Evolutionary conservation across 2,888 invertebrate genomes (phyloP).

Genomic region (Ochropleura plecta): DNA sequence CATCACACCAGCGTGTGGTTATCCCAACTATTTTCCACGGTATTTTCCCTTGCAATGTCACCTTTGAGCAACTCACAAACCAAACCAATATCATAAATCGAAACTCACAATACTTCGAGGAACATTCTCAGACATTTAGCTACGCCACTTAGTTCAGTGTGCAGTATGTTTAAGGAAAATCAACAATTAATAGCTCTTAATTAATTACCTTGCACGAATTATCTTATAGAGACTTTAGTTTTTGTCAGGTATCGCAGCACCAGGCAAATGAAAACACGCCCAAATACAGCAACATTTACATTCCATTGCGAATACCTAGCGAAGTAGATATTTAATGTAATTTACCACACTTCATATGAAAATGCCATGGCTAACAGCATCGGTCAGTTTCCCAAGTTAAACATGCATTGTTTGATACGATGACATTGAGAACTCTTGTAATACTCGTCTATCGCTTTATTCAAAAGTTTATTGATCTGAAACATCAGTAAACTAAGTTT

Average conservation of each 20-base stretch:
- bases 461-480: slow-evolving; percentile 46
- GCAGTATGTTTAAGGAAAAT: slow-evolving; percentile 77
- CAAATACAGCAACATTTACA: slow-evolving; percentile 71
- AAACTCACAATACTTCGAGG: slow-evolving; percentile 43
- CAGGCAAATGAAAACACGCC: slow-evolving; percentile 67
- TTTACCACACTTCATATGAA: slow-evolving; percentile 61
- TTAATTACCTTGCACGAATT: slow-evolving; percentile 82
- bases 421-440: slow-evolving; percentile 28
- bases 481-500: slow-evolving; percentile 53
- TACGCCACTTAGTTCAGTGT: slow-evolving; percentile 61
- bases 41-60: slow-evolving; percentile 29
- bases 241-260: slow-evolving; percentile 68
- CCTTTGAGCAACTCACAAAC: slow-evolving; percentile 34
- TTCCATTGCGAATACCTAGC: slow-evolving; percentile 64
- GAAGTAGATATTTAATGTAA: slow-evolving; percentile 57
- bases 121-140: slow-evolving; percentile 57
- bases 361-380: slow-evolving; percentile 52
- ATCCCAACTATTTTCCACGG: slow-evolving; percentile 25
- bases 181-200: slow-evolving; percentile 83
- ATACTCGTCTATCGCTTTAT: slow-evolving; percentile 26
- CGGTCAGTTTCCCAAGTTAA: slow-evolving; percentile 34
- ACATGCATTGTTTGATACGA: slow-evolving; percentile 37
- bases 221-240: slow-evolving; percentile 70
- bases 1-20: slow-evolving; percentile 32
- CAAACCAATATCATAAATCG: slow-evolving; percentile 61